These are phyloP conservation scores for Auanema sp. DNA, from an alignment of 2,888 invertebrate species.

Conservation along the genomic window DNA sequence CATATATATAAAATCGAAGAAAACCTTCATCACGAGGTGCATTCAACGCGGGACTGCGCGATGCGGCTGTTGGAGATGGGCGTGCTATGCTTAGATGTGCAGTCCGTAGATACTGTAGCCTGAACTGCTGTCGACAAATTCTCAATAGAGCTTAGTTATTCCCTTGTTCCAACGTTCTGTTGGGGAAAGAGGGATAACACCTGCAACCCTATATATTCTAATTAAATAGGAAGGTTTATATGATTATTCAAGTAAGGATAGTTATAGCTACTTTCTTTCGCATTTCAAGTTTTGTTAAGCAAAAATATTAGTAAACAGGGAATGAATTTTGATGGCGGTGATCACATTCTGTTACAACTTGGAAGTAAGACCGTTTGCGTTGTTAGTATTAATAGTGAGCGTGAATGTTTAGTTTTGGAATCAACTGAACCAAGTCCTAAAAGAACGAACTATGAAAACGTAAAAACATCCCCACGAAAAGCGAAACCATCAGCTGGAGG, in stretches of 20 bases:
- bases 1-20: constrained; percentile 3
- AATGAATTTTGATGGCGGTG: constrained; percentile 47
- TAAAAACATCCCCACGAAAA: constrained; percentile 18
- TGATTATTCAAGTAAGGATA: no score
- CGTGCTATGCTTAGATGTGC: background rate
- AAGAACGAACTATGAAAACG: constrained; percentile 8
- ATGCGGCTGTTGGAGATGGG: background rate
- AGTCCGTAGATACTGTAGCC: no score
- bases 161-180: no score
- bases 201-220: no score
- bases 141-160: no score
- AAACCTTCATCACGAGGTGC: constrained; percentile 6
- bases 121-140: no score
- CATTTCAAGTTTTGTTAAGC: no score
- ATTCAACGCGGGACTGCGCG: constrained; percentile 4
- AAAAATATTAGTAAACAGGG: constrained; percentile 2
- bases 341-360: constrained; percentile 46
- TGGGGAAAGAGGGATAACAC: no score
- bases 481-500: background rate
- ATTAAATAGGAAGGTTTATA: no score
- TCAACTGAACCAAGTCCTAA: constrained; percentile 45
- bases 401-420: constrained; percentile 40
- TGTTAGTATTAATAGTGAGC: no score
- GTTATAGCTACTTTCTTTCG: no score
- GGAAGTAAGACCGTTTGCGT: constrained; percentile 39